Evolutionary conservation across 2,113 vertebrate genomes (phyloP), one percentile per base, ranked within the genome.

Genomic region (Neogale vison): DNA sequence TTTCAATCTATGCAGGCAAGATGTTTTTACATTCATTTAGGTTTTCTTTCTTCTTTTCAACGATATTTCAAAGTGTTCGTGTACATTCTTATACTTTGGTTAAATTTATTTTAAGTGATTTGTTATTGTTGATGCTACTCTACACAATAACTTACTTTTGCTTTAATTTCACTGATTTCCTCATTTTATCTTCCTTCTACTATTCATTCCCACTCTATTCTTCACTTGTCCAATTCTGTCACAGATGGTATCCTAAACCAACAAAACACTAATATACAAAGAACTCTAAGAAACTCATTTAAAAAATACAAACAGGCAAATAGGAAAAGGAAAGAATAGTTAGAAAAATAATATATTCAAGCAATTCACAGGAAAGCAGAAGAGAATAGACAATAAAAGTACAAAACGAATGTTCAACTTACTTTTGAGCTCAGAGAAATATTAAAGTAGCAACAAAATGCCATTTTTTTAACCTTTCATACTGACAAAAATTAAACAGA

Each of bases 401-500:
- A 57, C 47, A 52, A 94, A 92, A 92, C 42, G 63, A 11, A 31
- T 77, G n/a, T 81, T 89, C 63, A 89, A 36, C 13, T 4, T 88
- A 57, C 67, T 86, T 94, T 36, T 36, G 26, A n/a, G 20, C 45
- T 90, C 29, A 87, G 67, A n/a, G 24, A 79, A 87, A 82, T 77
- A 80, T 67, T 86, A 67, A 91, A 42, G 80, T 74, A 76, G 17
- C 67, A 93, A 67, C 4, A 63, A 92, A 90, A 95, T 76, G 59
- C 5, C 8, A 24, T 47, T 88, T 94, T 77, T 74, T 39, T 13
- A 26, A 81, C 6, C 42, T 57, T 69, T 97, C 42, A 14, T 86
- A 69, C 36, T 77, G 55, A 93, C 59, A 97, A 71, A 83, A 84
- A 52, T 88, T 83, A 65, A 93, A 20, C 39, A 95, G 71, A 93